Conservation (phyloP, 2,888 invertebrate species). For the Troides helena region DNA sequence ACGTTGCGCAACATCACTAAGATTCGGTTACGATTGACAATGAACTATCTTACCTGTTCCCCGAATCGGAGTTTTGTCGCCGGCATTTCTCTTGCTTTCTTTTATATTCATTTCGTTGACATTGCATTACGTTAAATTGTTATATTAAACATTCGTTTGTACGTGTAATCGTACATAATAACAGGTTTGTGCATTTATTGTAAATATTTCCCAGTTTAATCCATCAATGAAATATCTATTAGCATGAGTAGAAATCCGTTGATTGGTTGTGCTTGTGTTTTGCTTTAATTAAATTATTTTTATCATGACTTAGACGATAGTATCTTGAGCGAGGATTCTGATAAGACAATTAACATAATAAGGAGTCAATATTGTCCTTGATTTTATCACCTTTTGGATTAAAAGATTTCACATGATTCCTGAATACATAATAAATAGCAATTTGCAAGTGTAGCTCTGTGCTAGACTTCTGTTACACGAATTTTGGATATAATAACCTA, state of each 20-base stretch:
- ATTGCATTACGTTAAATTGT: background rate
- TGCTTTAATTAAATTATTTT: too few species aligned
- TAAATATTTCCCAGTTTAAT: background rate
- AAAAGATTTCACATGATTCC: background rate
- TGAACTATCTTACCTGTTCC: slow-evolving; percentile 9
- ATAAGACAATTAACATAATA: too few species aligned
- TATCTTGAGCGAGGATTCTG: too few species aligned
- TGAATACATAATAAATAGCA: slow-evolving; percentile 18
- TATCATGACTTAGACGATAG: too few species aligned
- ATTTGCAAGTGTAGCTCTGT: slow-evolving; percentile 7
- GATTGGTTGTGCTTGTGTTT: too few species aligned
- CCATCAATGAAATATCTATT: background rate
- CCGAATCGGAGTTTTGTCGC: slow-evolving; percentile 4
- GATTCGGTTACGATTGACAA: slow-evolving; percentile 68
- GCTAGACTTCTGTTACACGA: slow-evolving; percentile 22
- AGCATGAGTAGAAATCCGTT: background rate
- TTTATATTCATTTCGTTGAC: background rate
- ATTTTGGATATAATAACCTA: slow-evolving; percentile 12
- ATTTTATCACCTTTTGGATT: too few species aligned
- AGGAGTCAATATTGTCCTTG: too few species aligned
- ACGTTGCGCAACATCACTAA: slow-evolving; percentile 68
- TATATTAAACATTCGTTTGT: too few species aligned
- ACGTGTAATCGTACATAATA: too few species aligned
- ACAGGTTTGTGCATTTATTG: background rate
- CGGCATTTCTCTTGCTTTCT: background rate